Percentiles rank a stretch among this genome's conserved stretches.
Evolutionary conservation across 2,888 invertebrate species (phyloP).

Genomic region (Eugnorisma glareosa): DNA sequence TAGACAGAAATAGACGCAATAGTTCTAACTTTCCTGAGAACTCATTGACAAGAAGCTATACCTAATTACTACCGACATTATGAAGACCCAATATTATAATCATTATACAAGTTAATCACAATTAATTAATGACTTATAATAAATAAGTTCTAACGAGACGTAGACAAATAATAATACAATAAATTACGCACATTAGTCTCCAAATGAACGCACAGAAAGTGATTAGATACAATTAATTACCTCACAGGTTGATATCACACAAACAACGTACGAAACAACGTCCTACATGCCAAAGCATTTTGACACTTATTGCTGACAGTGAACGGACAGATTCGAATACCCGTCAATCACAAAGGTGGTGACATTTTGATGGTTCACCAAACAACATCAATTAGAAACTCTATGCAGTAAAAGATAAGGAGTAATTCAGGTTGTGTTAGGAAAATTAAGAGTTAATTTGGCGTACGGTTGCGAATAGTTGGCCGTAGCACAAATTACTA

Average conservation of each 20-base stretch:
- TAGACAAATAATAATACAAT: conserved; percentile 43
- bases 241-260: conserved; percentile 47
- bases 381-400: conserved; percentile 9
- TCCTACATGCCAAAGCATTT: conserved; percentile 25
- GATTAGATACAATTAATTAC: conserved; percentile 60
- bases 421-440: conserved; percentile 22
- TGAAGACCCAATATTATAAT: conserved; percentile 8
- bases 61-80: neutral
- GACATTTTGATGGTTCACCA: conserved; percentile 48
- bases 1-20: neutral
- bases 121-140: conserved; percentile 26
- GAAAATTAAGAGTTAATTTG: conserved; percentile 60
- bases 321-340: conserved; percentile 41
- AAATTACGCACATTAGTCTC: conserved; percentile 45
- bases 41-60: neutral
- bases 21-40: neutral
- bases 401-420: neutral
- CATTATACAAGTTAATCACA: conserved; percentile 32
- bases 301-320: conserved; percentile 41
- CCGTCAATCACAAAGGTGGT: conserved; percentile 52
- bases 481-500: conserved; percentile 59
- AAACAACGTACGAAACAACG: conserved; percentile 28
- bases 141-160: conserved; percentile 40
- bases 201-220: conserved; percentile 45
- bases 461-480: conserved; percentile 62